A percentile compares a stretch with the other conserved stretches of the same genome.
Evolutionary conservation across 1,140 invertebrate species (phyloP).

Genomic region (Euborellia annulipes): DNA sequence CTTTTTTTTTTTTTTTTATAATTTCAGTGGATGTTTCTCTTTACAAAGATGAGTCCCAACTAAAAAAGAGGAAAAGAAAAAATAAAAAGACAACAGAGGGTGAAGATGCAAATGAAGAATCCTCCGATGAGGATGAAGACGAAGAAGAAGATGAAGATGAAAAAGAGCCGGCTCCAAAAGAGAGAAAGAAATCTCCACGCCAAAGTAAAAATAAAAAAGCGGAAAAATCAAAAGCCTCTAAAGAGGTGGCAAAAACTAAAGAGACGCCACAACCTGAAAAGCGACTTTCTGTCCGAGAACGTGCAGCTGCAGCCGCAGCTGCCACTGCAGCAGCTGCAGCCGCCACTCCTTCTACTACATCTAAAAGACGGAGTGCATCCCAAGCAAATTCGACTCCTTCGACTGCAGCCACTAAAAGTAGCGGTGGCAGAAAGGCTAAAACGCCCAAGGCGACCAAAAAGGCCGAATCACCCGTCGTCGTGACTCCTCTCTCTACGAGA

Average conservation of each 20-base stretch:
- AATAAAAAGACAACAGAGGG: slow-evolving; percentile 8
- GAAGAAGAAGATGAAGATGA: slow-evolving; percentile 9
- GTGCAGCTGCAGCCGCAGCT: slow-evolving; percentile 4
- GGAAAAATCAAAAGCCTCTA: slow-evolving; percentile 17
- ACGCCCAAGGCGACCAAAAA: slow-evolving; percentile 1
- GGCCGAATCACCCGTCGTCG: not conserved
- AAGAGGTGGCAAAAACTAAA: slow-evolving; percentile 15
- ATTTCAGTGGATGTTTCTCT: slow-evolving; percentile 59
- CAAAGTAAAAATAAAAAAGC: slow-evolving; percentile 15
- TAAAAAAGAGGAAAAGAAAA: slow-evolving; percentile 42
- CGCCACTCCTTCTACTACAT: slow-evolving; percentile 8
- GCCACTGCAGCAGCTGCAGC: slow-evolving; percentile 7
- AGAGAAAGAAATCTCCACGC: slow-evolving; percentile 19
- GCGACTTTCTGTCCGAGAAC: not conserved
- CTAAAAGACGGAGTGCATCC: not conserved
- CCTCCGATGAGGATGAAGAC: slow-evolving; percentile 9
- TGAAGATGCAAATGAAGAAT: slow-evolving; percentile 8
- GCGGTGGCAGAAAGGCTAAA: slow-evolving; percentile 10
- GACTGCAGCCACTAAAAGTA: slow-evolving; percentile 8
- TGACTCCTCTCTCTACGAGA: slow-evolving; percentile 3
- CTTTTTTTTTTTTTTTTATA: too few relatives aligned
- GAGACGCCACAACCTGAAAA: not conserved
- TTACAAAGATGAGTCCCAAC: slow-evolving; percentile 59
- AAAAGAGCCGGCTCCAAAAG: slow-evolving; percentile 1
- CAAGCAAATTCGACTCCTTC: slow-evolving; percentile 9